phyloP scores from a whole-genome alignment of 2,888 invertebrate species.

The Eupeodes latifasciatus region DNA sequence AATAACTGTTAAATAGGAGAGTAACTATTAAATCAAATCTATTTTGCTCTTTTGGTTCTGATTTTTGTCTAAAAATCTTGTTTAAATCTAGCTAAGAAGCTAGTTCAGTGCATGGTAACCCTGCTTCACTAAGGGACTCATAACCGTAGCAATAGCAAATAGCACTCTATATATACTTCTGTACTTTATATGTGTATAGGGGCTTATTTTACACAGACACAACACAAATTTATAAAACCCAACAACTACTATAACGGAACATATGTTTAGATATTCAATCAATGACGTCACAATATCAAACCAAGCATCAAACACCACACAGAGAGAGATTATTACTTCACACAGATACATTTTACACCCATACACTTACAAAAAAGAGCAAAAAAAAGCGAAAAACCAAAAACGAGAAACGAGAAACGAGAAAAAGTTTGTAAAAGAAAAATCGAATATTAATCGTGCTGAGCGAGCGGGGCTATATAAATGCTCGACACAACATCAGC shows the following conservation, averaged over 20 bases:
- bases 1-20: too few species aligned
- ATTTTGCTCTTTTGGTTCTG: too few species aligned
- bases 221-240: neutral
- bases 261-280: conserved; percentile 65
- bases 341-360: neutral
- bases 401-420: neutral
- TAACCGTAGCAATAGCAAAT: neutral
- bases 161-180: conserved; percentile 17
- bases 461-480: conserved; percentile 72
- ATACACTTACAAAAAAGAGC: neutral
- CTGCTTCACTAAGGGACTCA: neutral
- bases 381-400: neutral
- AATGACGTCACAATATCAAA: conserved; percentile 65
- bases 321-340: neutral
- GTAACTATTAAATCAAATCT: neutral
- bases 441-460: conserved; percentile 31
- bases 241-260: conserved; percentile 64
- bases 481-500: conserved; percentile 59
- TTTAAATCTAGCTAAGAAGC: too few species aligned
- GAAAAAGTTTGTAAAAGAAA: conserved; percentile 18
- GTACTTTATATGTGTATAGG: neutral
- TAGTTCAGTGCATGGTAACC: too few species aligned
- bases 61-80: too few species aligned
- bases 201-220: conserved; percentile 9
- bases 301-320: conserved; percentile 23